Conservation (phyloP, 2,888 invertebrate genomes). For the Eupithecia tripunctaria region DNA sequence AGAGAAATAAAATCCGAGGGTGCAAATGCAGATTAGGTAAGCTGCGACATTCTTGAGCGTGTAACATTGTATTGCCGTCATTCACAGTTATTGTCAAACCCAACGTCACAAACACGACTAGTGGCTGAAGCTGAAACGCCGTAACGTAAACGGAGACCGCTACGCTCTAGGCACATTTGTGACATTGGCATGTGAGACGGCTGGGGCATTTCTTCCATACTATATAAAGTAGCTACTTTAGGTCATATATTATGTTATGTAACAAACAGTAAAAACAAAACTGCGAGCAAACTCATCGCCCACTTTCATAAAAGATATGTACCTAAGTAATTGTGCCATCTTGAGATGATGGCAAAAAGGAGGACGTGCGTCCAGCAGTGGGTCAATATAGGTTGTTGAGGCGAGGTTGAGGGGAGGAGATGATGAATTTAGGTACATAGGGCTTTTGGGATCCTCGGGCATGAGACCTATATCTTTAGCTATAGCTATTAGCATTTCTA, state of each 20-base stretch:
- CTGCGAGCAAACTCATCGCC: background rate
- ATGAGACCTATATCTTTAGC: too few species aligned
- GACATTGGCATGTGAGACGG: background rate
- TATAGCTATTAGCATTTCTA: background rate
- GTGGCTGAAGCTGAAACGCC: constrained; percentile 60
- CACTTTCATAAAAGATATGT: background rate
- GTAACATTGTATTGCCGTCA: constrained; percentile 61
- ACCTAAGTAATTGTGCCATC: background rate
- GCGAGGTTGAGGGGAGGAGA: too few species aligned
- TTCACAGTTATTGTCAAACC: constrained; percentile 68
- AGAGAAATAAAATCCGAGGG: constrained; percentile 6
- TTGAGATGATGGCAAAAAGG: background rate
- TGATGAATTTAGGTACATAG: too few species aligned
- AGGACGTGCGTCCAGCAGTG: too few species aligned
- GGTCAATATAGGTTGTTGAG: too few species aligned
- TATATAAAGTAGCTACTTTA: background rate
- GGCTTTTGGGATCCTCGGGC: background rate
- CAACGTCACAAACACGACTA: constrained; percentile 61
- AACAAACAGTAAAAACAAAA: background rate
- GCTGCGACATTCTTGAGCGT: constrained; percentile 11
- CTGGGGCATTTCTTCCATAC: background rate
- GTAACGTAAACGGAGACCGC: constrained; percentile 64
- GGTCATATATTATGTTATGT: background rate
- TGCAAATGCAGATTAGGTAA: constrained; percentile 12
- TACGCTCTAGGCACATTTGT: constrained; percentile 48